Base-by-base conservation (phyloP, 2,888 invertebrate genomes). In the Harmothoe impar region DNA sequence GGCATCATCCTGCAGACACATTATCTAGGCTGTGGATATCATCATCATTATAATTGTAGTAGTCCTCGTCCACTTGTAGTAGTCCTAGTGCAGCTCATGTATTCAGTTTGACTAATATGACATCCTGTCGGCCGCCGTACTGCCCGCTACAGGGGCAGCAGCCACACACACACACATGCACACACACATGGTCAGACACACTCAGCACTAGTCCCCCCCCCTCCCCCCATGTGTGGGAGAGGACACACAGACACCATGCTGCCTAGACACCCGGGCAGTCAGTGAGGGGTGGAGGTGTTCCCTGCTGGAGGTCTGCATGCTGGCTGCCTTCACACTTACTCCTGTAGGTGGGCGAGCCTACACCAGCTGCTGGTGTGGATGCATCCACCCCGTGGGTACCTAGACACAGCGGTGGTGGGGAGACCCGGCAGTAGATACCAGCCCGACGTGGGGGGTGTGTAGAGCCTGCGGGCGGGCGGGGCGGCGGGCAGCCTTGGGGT, bases 151-250 rank as follows among this genome's bases (percentile, higher is more conserved):
- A 43, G 3, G 10, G 43, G 62, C 43, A 29, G 54, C 81, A n/a
- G n/a, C n/a, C n/a, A n/a, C 81, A 89, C 54, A 20, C n/a, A 89
- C 54, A 89, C 81, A 78, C 81, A 78, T 54, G 78, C 31, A 15
- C 89, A 89, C 81, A 89, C 81, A 29, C 35, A 89, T 0, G 43
- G 52, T 68, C 81, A 89, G 52, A 89, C 15, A 31, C 89, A 89
- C 52, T 33, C 89, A 54, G 33, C 33, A 81, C 43, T 33, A 12
- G 81, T 43, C 81, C 3, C 43, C 43, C n/a, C n/a, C n/a, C n/a
- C n/a, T n/a, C n/a, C n/a, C n/a, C n/a, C n/a, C n/a, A n/a, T n/a
- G 81, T 81, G 81, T 43, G 43, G 81, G 81, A 81, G 81, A 35
- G 20, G 81, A 33, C 81, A 33, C 33, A 43, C 43, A 43, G 43